phyloP scores from a whole-genome alignment of 2,888 invertebrate genomes.

The Apotomis capreana region DNA sequence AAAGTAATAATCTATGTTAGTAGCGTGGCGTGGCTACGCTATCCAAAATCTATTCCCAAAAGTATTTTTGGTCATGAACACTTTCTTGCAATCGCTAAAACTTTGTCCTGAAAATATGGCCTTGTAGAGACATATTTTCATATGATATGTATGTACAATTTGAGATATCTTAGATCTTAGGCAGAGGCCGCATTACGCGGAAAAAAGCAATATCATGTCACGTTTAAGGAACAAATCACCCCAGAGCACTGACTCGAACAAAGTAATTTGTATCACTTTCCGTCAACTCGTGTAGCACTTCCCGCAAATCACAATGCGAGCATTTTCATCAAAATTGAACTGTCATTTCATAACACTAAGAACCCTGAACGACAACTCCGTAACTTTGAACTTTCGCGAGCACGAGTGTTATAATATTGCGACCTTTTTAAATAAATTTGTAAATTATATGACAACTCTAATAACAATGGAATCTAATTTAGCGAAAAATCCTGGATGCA shows the following conservation, averaged over 20 bases:
- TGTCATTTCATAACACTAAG: background rate
- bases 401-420: background rate
- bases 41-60: too few relatives aligned
- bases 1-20: too few relatives aligned
- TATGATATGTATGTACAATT: background rate
- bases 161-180: background rate
- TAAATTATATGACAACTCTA: constrained; percentile 9
- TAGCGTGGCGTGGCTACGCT: too few relatives aligned
- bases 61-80: too few relatives aligned
- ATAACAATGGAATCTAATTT: constrained; percentile 9
- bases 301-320: background rate
- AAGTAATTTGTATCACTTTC: background rate
- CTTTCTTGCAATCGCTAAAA: too few relatives aligned
- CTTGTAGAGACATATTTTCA: too few relatives aligned
- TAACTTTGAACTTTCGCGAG: background rate
- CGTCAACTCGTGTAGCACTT: background rate
- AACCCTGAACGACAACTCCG: background rate
- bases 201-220: background rate
- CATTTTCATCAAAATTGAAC: background rate
- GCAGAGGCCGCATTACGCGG: background rate
- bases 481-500: background rate
- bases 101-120: too few relatives aligned
- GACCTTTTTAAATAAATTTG: constrained; percentile 14
- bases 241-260: background rate
- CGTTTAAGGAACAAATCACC: background rate